phyloP scores from a whole-genome alignment of 2,797 vertebrate species.

The Myioborus miniatus region DNA sequence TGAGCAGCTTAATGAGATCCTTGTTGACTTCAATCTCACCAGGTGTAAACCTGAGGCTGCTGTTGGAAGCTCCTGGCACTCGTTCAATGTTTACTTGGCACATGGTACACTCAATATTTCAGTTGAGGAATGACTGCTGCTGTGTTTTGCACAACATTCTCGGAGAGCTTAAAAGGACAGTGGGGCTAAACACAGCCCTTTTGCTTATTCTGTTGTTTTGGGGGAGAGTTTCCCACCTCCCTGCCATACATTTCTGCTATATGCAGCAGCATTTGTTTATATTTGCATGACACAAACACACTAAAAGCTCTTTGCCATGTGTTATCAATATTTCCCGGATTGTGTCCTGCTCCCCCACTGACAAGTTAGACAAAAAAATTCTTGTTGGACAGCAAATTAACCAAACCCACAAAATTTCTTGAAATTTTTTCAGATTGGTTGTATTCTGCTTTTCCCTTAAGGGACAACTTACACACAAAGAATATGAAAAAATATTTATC shows the following conservation, averaged over 20 bases:
- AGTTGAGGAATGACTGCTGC: not conserved
- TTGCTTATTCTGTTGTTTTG: not conserved
- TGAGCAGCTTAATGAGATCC: not conserved
- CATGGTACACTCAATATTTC: not conserved
- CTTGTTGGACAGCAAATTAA: not conserved
- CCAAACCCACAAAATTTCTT: not conserved
- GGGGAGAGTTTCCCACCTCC: not conserved
- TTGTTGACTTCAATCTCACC: not conserved
- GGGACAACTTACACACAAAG: not conserved
- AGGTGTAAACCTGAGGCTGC: not conserved
- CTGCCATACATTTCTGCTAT: not conserved
- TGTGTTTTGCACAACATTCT: not conserved
- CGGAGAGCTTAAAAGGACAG: not conserved
- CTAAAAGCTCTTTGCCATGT: conserved; percentile 13
- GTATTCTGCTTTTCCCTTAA: not conserved
- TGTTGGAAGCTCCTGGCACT: not conserved
- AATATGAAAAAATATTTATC: not conserved
- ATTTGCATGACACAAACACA: not conserved
- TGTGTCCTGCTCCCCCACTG: not conserved
- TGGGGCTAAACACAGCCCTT: not conserved
- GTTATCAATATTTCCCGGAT: conserved; percentile 43
- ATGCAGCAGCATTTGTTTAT: not conserved
- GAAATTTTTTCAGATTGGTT: not conserved
- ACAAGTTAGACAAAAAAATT: not conserved
- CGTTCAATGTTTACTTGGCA: not conserved